These are phyloP conservation scores for Sinonovacula constricta DNA, from an alignment of 1,140 invertebrate genomes.

Conservation along the genomic window DNA sequence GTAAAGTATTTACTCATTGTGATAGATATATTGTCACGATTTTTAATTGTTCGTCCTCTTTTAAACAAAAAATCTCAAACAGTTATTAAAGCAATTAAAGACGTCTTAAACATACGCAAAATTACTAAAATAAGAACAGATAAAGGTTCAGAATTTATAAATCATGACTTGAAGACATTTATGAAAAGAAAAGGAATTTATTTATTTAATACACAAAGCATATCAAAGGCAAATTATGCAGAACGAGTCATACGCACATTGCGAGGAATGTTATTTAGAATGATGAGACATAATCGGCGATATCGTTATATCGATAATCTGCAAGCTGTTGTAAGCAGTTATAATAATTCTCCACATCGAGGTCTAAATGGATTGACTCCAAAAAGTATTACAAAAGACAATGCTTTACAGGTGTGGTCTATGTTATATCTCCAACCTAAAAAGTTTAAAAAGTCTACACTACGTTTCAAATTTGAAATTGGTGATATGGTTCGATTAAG, in stretches of 20 bases:
- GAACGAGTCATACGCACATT: no score
- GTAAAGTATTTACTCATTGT: slow-evolving; percentile 37
- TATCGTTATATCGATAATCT: no score
- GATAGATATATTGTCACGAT: slow-evolving; percentile 34
- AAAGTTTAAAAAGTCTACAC: not conserved
- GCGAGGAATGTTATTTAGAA: no score
- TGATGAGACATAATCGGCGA: no score
- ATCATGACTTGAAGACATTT: slow-evolving; percentile 25
- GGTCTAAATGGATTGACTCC: no score
- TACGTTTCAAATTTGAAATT: slow-evolving; percentile 30
- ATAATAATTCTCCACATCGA: slow-evolving; percentile 42
- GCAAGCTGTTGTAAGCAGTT: slow-evolving; percentile 37
- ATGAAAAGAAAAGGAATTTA: slow-evolving; percentile 22
- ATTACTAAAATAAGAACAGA: slow-evolving; percentile 34
- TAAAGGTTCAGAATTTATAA: no score
- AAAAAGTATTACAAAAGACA: slow-evolving; percentile 22
- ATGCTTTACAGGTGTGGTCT: slow-evolving; percentile 30
- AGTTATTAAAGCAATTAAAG: slow-evolving; percentile 25
- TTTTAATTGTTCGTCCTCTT: slow-evolving; percentile 9
- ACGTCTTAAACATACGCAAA: not conserved
- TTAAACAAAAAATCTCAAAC: slow-evolving; percentile 29
- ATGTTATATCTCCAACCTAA: slow-evolving; percentile 31
- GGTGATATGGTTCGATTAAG: slow-evolving; percentile 21
- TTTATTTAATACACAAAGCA: slow-evolving; percentile 21
- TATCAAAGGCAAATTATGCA: no score